Percentiles rank a stretch among this genome's conserved stretches.
phyloP scores from a whole-genome alignment of 2,797 vertebrate genomes.

The Euphonia xanthogaster region DNA sequence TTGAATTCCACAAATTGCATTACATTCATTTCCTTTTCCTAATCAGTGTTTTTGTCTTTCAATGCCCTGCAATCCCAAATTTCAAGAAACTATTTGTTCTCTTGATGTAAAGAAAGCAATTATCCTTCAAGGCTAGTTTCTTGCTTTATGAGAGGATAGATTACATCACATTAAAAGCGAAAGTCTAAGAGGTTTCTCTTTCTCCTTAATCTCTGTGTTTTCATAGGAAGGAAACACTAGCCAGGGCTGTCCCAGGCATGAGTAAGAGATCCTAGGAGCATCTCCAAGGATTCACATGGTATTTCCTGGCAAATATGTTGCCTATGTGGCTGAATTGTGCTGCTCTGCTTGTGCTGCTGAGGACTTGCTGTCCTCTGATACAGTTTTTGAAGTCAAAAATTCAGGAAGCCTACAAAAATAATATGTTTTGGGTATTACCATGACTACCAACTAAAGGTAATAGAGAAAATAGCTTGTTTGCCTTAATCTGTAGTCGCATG shows the following conservation, averaged over 20 bases:
- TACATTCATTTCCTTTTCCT: not conserved
- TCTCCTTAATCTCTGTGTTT: not conserved
- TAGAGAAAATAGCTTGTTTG: conserved; percentile 25
- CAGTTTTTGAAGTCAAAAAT: not conserved
- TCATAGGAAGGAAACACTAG: not conserved
- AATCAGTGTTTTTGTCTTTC: not conserved
- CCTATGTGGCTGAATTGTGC: not conserved
- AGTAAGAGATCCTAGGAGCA: conserved; percentile 37
- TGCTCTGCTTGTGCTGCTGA: not conserved
- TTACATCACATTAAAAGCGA: not conserved
- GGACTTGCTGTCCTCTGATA: conserved; percentile 11
- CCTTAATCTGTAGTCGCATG: not conserved
- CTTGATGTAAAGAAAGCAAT: not conserved
- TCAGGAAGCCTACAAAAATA: not conserved
- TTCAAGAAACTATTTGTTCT: not conserved
- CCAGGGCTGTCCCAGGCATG: conserved; percentile 15
- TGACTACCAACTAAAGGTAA: not conserved
- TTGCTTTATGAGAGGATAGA: not conserved
- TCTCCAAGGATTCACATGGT: conserved; percentile 49
- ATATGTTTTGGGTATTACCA: not conserved
- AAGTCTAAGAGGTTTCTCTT: not conserved
- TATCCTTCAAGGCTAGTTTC: not conserved
- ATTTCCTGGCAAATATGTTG: not conserved
- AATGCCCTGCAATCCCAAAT: not conserved
- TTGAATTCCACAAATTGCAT: not conserved